phyloP scores from a whole-genome alignment of 2,113 vertebrate genomes.

The Malurus elegans region DNA sequence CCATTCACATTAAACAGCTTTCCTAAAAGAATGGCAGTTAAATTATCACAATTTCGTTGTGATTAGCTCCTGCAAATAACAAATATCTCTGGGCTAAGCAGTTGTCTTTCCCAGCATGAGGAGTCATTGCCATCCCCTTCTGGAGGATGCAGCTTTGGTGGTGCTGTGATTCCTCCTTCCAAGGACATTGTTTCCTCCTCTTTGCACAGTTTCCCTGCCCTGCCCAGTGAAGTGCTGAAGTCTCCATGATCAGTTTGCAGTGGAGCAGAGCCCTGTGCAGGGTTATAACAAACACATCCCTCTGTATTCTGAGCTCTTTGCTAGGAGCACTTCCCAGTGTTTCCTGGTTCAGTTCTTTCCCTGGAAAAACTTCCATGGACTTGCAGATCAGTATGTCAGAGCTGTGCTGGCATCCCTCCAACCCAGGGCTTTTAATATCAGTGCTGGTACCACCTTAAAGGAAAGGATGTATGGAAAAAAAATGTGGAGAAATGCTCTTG shows the following conservation, averaged over 20 bases:
- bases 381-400: not conserved
- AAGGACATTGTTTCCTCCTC: not conserved
- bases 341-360: not conserved
- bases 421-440: not conserved
- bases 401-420: not conserved
- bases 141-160: not conserved
- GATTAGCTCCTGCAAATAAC: slow-evolving; percentile 24
- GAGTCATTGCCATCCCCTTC: not conserved
- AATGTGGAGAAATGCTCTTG: not conserved
- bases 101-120: not conserved
- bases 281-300: not conserved
- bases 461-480: not conserved
- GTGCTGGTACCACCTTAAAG: not conserved
- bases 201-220: not conserved
- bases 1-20: slow-evolving; percentile 18
- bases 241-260: not conserved
- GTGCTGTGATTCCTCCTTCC: not conserved
- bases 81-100: slow-evolving; percentile 13
- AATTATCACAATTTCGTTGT: slow-evolving; percentile 30
- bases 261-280: not conserved
- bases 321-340: not conserved
- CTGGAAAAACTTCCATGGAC: not conserved
- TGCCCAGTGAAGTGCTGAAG: slow-evolving; percentile 3
- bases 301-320: not conserved
- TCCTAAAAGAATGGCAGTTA: slow-evolving; percentile 19